Percentiles rank a stretch among this genome's conserved stretches.
phyloP scores from a whole-genome alignment of 2,797 vertebrate genomes.

The Gorsachius magnificus region DNA sequence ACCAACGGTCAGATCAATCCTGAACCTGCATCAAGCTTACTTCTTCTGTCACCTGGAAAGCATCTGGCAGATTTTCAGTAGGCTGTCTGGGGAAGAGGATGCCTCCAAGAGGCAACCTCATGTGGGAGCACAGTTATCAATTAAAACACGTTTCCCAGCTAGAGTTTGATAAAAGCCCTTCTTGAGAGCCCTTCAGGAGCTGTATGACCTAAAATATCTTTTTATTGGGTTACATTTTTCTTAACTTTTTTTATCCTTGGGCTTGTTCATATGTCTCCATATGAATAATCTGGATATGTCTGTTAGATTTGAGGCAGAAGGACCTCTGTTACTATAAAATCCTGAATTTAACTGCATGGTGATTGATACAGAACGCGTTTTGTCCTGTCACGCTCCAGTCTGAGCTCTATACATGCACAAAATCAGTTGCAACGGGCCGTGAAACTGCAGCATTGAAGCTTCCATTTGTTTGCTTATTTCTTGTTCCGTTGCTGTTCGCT shows the following conservation, averaged over 20 bases:
- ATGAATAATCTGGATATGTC: neutral
- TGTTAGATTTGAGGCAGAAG: neutral
- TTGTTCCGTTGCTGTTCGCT: neutral
- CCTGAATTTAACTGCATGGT: neutral
- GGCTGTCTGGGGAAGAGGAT: neutral
- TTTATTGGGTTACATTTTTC: neutral
- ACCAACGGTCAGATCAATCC: neutral
- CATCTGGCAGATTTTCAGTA: neutral
- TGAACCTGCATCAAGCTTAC: neutral
- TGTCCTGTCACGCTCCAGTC: neutral
- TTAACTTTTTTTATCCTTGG: neutral
- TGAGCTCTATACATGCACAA: neutral
- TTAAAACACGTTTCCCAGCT: neutral
- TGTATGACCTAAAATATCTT: neutral
- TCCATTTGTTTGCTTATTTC: neutral
- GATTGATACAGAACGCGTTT: neutral
- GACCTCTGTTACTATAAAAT: neutral
- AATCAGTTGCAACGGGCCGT: neutral
- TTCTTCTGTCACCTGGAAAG: neutral
- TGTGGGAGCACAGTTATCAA: rapidly evolving
- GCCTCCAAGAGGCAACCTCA: neutral
- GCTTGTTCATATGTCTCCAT: neutral
- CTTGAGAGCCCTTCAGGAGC: neutral
- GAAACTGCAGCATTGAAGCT: neutral
- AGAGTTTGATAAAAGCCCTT: neutral